Percentiles rank a stretch among this genome's conserved stretches.
These are phyloP conservation scores for Apodemus agrarius DNA, from an alignment of 2,797 vertebrate genomes.

Conservation along the genomic window DNA sequence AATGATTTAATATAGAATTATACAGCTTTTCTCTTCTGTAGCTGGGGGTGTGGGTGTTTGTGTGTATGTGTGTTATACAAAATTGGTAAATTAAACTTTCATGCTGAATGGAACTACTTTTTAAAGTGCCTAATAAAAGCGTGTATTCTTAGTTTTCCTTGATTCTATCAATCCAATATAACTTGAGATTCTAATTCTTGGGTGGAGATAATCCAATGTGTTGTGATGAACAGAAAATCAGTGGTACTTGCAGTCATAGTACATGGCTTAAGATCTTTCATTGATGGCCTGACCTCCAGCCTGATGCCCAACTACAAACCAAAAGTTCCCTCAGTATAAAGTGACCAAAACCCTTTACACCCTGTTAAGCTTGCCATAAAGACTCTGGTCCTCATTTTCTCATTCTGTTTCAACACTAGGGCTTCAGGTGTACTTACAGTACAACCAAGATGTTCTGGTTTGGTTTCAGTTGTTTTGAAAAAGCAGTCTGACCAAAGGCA, in stretches of 20 bases:
- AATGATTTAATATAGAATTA: slow-evolving; percentile 32
- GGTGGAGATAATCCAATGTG: not conserved
- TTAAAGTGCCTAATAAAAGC: not conserved
- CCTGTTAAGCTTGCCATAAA: not conserved
- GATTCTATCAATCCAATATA: not conserved
- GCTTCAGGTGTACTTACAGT: not conserved
- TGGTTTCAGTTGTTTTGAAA: not conserved
- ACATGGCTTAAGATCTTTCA: not conserved
- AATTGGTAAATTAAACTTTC: slow-evolving; percentile 30
- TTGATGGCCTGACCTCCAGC: not conserved
- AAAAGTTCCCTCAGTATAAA: not conserved
- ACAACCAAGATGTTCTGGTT: not conserved
- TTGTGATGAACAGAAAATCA: not conserved
- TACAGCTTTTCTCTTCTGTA: not conserved
- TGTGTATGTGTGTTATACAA: not conserved
- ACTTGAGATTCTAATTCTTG: not conserved
- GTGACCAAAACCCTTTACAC: not conserved
- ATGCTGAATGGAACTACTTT: not conserved
- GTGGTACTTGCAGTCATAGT: not conserved
- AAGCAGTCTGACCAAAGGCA: not conserved
- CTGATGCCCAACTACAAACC: not conserved
- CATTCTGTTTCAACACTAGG: not conserved
- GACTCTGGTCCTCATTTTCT: not conserved
- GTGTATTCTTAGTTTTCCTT: not conserved
- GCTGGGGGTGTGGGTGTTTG: not conserved